A percentile compares a stretch with the other conserved stretches of the same genome.
Evolutionary conservation across 2,888 invertebrate genomes (phyloP).

Genomic region (Caprella mutica): DNA sequence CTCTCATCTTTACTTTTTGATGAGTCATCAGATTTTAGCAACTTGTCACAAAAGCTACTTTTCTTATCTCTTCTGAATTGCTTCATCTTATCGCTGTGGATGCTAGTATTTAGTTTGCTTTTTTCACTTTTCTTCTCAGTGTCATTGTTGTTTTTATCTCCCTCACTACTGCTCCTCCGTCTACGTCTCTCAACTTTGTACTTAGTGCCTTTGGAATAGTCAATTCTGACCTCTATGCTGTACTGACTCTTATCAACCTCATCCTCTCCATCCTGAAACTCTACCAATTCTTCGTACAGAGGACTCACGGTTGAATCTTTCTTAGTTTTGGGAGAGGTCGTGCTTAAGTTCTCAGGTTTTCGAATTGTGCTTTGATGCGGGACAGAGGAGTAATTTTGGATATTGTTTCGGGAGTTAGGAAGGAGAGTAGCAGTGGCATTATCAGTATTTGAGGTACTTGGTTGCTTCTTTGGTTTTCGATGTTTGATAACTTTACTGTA

Average conservation of each 20-base stretch:
- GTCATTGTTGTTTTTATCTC: slow-evolving; percentile 2
- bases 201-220: slow-evolving; percentile 29
- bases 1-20: no score
- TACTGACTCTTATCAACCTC: slow-evolving; percentile 17
- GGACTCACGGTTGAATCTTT: no score
- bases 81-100: slow-evolving; percentile 1
- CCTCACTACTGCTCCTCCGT: slow-evolving; percentile 7
- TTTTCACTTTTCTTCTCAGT: slow-evolving; percentile 2
- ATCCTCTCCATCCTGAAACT: slow-evolving; percentile 16
- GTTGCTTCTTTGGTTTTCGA: slow-evolving; percentile 11
- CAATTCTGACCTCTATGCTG: slow-evolving; percentile 30
- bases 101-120: neutral
- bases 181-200: slow-evolving; percentile 26
- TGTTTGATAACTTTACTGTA: slow-evolving; percentile 29
- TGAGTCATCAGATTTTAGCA: no score
- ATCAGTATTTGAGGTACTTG: neutral
- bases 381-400: no score
- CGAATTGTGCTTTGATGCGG: no score
- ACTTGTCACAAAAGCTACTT: neutral
- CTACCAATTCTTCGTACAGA: slow-evolving; percentile 24
- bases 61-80: slow-evolving; percentile 3
- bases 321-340: no score
- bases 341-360: no score
- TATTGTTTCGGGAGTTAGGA: no score
- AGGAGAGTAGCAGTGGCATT: no score